Base-by-base conservation (phyloP, 2,797 vertebrate species). In the Zalophus californianus region DNA sequence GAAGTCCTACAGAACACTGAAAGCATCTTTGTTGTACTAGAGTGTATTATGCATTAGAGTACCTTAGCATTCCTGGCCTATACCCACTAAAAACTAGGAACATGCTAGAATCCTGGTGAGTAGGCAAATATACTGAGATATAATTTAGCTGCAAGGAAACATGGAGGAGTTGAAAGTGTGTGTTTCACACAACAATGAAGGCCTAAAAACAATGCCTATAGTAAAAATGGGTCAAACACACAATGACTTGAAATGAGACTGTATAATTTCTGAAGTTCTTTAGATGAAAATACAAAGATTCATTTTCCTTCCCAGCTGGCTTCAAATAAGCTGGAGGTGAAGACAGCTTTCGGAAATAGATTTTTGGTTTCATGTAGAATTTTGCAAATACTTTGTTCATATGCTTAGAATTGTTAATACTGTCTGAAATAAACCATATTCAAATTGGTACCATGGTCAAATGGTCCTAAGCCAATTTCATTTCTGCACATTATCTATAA, bases 131-230 rank as follows among this genome's bases (percentile, higher is more conserved):
- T 21, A 54, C 23, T 54, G 25, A 78, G 14, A 27, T 58, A 41
- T 13, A 35, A 0, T 52, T 44, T 70, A 27, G 10, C 1, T 48
- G 2, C 5, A 62, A 60, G 10, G 3, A 5, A 1, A 80, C 12
- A 73, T 20, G 6, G 83, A 83, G 41, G n/a, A 32, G 1, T 27
- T 78, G 21, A 83, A 92, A 78, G 12, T 78, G 2, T 66, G 3
- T 72, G 7, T 66, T 89, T 85, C 29, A 91, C 1, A 54, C 1
- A 75, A 1, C 8, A 52, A 11, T 62, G 1, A 66, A 48, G 8
- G 16, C 4, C 4, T 52, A 21, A 77, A 50, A 68, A 13, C 48
- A 77, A 70, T 41, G 20, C 2, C 5, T 75, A n/a, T 8, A 0
- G 2, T 52, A 64, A 23, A 80, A 82, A 84, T 21, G 27, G 4